A percentile compares a stretch with the other conserved stretches of the same genome.
Conservation (phyloP, 2,888 invertebrate species). For the Dryocosmus kuriphilus region DNA sequence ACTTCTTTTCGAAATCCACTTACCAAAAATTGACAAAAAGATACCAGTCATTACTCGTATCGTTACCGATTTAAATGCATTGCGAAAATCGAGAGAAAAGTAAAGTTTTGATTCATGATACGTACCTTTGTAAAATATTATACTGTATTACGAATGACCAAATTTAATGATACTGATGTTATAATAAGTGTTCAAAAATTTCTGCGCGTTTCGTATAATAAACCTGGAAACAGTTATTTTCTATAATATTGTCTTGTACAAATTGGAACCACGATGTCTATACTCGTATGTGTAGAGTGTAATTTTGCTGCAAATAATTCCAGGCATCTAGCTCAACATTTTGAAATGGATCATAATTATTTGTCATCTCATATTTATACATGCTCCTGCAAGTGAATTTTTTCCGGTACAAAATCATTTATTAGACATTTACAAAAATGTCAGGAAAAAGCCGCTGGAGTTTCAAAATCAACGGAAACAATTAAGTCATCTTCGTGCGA, state of each 20-base stretch:
- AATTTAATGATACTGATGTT: background rate
- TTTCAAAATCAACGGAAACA: too few species aligned
- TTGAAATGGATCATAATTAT: too few species aligned
- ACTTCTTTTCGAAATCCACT: conserved; percentile 35
- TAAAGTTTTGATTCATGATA: background rate
- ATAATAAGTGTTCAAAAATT: background rate
- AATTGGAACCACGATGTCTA: background rate
- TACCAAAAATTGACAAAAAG: conserved; percentile 32
- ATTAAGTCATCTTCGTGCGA: too few species aligned
- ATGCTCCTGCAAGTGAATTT: background rate
- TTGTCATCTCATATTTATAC: background rate
- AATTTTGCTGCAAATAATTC: background rate
- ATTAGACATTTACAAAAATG: background rate
- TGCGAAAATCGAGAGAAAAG: background rate
- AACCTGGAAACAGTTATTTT: too few species aligned
- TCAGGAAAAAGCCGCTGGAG: too few species aligned
- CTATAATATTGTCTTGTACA: too few species aligned
- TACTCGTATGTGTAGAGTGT: background rate
- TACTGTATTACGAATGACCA: too few species aligned
- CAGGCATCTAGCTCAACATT: too few species aligned
- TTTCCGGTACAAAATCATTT: background rate
- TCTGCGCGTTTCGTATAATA: too few species aligned
- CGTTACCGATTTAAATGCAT: background rate
- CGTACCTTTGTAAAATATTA: too few species aligned
- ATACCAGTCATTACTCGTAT: background rate